Percentiles rank a stretch among this genome's conserved stretches.
phyloP scores from a whole-genome alignment of 2,797 vertebrate species.

The Cossypha niveicapilla region DNA sequence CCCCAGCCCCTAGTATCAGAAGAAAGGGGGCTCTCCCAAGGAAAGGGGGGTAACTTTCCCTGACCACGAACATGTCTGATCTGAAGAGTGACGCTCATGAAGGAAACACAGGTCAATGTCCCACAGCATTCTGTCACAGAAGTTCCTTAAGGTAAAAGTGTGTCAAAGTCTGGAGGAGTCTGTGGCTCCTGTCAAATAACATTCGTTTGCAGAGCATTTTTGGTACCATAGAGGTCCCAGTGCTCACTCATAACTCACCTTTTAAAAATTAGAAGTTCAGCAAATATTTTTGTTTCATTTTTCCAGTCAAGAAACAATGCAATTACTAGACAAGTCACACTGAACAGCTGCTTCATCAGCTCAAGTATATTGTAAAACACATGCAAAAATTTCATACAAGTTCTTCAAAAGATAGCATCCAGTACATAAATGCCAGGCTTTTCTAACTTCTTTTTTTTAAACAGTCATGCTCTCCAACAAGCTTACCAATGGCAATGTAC shows the following conservation, averaged over 20 bases:
- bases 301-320: neutral
- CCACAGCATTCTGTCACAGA: neutral
- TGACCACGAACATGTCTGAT: fast-evolving
- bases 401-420: neutral
- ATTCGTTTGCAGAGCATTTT: neutral
- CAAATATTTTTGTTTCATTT: neutral
- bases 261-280: neutral
- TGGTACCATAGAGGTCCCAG: neutral
- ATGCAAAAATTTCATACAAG: neutral
- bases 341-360: neutral
- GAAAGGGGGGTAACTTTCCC: neutral
- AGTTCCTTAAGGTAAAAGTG: neutral
- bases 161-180: neutral
- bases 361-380: neutral
- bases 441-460: neutral
- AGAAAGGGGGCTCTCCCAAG: neutral
- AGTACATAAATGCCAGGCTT: neutral
- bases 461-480: neutral
- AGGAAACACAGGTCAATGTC: too few species aligned
- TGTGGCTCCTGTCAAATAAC: neutral
- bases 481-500: neutral
- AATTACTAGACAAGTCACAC: neutral
- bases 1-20: fast-evolving
- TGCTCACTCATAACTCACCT: neutral
- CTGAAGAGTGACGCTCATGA: neutral